These are phyloP conservation scores for Chrosomus eos DNA, from an alignment of 2,797 vertebrate species.

Conservation along the genomic window DNA sequence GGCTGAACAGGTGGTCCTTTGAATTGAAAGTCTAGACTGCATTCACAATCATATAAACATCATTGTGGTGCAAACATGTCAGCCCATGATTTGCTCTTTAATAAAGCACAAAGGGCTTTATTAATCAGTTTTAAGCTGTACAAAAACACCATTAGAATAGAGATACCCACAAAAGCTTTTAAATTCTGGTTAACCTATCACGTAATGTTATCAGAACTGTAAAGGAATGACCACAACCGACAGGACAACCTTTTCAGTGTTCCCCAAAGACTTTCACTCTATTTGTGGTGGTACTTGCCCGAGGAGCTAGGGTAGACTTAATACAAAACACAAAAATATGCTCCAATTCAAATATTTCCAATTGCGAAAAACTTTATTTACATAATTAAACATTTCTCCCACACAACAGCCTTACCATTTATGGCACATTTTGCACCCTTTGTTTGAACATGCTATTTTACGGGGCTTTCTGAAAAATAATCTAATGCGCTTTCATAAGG, in stretches of 20 bases:
- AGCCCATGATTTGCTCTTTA: slow-evolving; percentile 18
- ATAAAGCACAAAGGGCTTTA: not conserved
- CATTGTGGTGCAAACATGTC: not conserved
- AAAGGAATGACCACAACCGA: not conserved
- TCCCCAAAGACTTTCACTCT: not conserved
- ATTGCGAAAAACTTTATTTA: not conserved
- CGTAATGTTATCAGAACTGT: not conserved
- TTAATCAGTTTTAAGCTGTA: slow-evolving; percentile 15
- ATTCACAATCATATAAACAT: slow-evolving; percentile 8
- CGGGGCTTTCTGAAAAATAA: not conserved
- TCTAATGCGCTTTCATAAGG: no score
- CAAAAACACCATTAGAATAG: not conserved
- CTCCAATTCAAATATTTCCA: not conserved
- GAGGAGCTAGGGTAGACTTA: no score
- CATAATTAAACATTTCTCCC: not conserved
- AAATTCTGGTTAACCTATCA: not conserved
- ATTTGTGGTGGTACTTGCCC: not conserved
- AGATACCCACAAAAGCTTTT: slow-evolving; percentile 9
- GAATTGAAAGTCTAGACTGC: slow-evolving; percentile 21
- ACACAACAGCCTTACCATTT: not conserved
- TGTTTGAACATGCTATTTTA: not conserved
- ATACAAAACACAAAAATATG: not conserved
- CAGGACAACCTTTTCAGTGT: not conserved
- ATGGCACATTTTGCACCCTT: not conserved
- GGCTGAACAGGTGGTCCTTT: slow-evolving; percentile 20